These are phyloP conservation scores for Lithodes maja DNA, from an alignment of 2,888 invertebrate genomes.

Conservation along the genomic window DNA sequence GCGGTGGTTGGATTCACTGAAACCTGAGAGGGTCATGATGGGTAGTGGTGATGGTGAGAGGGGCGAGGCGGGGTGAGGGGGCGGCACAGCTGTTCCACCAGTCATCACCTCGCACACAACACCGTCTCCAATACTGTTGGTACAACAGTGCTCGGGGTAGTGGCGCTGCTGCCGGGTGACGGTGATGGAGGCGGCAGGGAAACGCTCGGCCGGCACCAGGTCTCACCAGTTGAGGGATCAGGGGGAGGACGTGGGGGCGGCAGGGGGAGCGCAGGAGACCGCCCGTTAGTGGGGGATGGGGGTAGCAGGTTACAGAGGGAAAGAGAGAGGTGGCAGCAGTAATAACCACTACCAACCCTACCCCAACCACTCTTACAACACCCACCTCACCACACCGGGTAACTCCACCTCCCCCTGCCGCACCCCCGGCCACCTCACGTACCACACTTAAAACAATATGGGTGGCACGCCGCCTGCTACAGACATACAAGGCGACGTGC, in stretches of 20 bases:
- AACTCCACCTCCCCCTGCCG: constrained; percentile 48
- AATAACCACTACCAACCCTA: constrained; percentile 37
- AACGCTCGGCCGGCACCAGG: constrained; percentile 56
- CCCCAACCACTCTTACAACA: not conserved
- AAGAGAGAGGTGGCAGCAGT: constrained; percentile 31
- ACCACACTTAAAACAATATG: constrained; percentile 57
- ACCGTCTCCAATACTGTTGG: constrained; percentile 45
- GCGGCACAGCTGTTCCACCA: constrained; percentile 54
- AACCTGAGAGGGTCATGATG: constrained; percentile 7
- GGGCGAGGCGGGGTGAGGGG: constrained; percentile 40
- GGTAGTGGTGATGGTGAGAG: constrained; percentile 39
- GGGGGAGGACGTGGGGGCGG: constrained; percentile 30
- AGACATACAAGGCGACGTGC: constrained; percentile 22
- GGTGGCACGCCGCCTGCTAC: constrained; percentile 30
- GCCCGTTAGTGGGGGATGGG: constrained; percentile 17
- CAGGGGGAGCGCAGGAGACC: constrained; percentile 26
- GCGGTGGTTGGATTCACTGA: not conserved
- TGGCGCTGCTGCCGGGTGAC: constrained; percentile 50
- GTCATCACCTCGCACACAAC: constrained; percentile 42
- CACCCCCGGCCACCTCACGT: constrained; percentile 47
- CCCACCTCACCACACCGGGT: constrained; percentile 9
- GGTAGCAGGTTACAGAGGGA: constrained; percentile 3
- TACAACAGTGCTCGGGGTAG: constrained; percentile 39
- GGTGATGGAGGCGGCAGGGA: constrained; percentile 37
- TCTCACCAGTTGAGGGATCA: constrained; percentile 62